A percentile compares a stretch with the other conserved stretches of the same genome.
Evolutionary conservation across 1,140 invertebrate species (phyloP).

Genomic region (Physella acuta): DNA sequence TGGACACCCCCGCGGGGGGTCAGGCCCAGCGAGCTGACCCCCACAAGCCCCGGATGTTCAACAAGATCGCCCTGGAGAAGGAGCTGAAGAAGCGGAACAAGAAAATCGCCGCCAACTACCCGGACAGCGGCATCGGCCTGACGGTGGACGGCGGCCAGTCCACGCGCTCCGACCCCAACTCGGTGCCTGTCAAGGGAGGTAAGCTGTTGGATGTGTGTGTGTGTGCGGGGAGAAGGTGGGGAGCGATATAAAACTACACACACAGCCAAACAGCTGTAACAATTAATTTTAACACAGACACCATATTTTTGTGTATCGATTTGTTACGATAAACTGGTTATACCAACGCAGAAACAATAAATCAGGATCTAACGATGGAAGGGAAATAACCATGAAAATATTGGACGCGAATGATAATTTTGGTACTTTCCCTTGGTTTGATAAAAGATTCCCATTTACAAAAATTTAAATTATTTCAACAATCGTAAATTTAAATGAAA

Average conservation of each 20-base stretch:
- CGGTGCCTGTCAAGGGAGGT: constrained; percentile 26
- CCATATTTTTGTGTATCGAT: neutral
- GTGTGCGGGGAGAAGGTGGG: too few species aligned
- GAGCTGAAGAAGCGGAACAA: constrained; percentile 93
- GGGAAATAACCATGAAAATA: too few species aligned
- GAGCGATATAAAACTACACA: neutral
- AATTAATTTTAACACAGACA: neutral
- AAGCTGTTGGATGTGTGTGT: constrained; percentile 12
- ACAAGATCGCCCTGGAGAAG: constrained; percentile 72
- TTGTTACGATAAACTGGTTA: too few species aligned
- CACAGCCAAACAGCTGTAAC: neutral
- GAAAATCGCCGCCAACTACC: constrained; percentile 76
- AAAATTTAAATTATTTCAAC: too few species aligned
- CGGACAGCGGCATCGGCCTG: constrained; percentile 54
- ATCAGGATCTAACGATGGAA: too few species aligned
- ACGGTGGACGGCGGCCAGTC: constrained; percentile 41
- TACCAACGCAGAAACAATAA: too few species aligned
- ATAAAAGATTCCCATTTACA: too few species aligned
- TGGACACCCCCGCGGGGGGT: constrained; percentile 23
- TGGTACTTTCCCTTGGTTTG: too few species aligned
- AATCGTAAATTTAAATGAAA: too few species aligned
- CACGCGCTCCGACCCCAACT: constrained; percentile 26
- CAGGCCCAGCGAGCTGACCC: constrained; percentile 15
- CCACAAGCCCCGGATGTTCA: constrained; percentile 28
- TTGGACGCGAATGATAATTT: too few species aligned